Conservation (phyloP, 2,797 vertebrate genomes). For the Tauraco hartlaubi region DNA sequence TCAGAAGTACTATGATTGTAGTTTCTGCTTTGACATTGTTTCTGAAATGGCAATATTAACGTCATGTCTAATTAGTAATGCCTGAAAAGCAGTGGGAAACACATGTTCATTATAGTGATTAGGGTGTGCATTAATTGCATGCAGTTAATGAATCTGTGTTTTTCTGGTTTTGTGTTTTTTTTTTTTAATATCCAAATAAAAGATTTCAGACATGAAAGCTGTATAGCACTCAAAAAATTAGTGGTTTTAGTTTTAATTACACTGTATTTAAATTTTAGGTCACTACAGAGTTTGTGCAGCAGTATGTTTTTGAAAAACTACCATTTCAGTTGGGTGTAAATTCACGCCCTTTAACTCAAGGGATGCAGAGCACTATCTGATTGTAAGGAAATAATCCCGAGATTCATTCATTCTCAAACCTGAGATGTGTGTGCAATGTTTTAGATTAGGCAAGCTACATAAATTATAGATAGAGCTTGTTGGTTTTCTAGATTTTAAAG, state of each 20-base stretch:
- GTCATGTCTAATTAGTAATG: neutral
- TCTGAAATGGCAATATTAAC: neutral
- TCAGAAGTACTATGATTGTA: neutral
- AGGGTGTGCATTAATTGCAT: neutral
- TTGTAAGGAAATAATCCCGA: neutral
- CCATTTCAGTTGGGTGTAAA: neutral
- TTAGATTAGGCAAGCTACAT: neutral
- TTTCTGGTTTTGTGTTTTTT: neutral
- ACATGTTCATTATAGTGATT: neutral
- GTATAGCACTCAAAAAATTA: neutral
- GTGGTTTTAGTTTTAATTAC: neutral
- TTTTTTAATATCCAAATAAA: neutral
- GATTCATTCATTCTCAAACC: neutral
- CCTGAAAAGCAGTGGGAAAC: constrained; percentile 10
- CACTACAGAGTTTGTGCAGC: neutral
- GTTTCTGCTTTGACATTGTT: neutral
- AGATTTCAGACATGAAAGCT: neutral
- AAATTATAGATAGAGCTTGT: neutral
- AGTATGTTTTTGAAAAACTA: neutral
- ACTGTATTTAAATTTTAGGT: neutral
- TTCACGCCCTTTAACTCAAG: neutral
- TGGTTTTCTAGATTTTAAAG: neutral
- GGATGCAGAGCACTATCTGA: neutral
- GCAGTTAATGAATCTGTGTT: neutral
- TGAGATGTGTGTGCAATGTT: neutral